Evolutionary conservation across 2,113 vertebrate genomes (phyloP), one percentile per base, ranked within the genome.

Genomic region (Barnardius zonarius): DNA sequence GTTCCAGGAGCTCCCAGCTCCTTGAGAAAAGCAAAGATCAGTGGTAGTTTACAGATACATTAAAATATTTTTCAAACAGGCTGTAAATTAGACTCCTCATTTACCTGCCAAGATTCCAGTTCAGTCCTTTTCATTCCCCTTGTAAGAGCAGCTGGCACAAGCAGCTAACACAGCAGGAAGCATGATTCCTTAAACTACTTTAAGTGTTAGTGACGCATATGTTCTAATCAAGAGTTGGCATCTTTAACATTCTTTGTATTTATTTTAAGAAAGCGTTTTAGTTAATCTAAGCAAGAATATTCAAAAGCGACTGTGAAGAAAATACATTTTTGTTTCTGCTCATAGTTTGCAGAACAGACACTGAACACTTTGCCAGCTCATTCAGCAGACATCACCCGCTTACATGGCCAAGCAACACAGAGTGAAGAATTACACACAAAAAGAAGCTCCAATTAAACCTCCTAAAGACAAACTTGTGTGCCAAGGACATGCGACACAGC

Each of bases 141-240:
- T 7, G 37, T 17, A 13, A 24, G 52, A 94, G 37, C 83, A 90
- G 86, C 92, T 94, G 92, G 92, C 35, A 41, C 46, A 57, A 94
- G 90, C 86, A 55, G 89, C 92, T 59, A 51, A 25, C 89, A 63
- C 89, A 92, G 95, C 95, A 94, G 92, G 92, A 87, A 88, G 86
- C 92, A 76, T 3, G 41, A 80, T 86, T 62, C 94, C 86, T 70
- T 37, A 41, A 70, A 63, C 92, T 75, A 25, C 92, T 94, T 52
- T 67, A 68, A 87, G 90, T 39, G 74, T 57, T 51, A 51, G 89
- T 92, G 95, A 96, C 84, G 83, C 93, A 93, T n/a, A 59, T 25
- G 51, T 66, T 70, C 87, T 70, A 82, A 94, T 94, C 92, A 90
- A 77, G 86, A 88, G 61, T n/a, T 90, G 92, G 90, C 80, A 85